A percentile compares a stretch with the other conserved stretches of the same genome.
Conservation (phyloP, 2,888 invertebrate species). For the Eustalomyia histrio region DNA sequence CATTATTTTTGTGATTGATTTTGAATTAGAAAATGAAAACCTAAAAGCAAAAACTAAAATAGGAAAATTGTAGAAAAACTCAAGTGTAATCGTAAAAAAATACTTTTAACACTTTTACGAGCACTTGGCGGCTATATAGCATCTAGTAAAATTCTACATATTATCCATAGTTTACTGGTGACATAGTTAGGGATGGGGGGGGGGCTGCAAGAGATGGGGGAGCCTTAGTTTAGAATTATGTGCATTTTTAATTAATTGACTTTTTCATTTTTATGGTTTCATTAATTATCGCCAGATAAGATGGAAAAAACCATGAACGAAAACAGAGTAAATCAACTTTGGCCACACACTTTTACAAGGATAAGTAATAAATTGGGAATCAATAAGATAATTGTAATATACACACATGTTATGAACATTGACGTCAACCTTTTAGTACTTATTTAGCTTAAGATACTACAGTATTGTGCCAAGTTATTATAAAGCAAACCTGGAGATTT, state of each 20-base stretch:
- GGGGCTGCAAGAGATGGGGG: slow-evolving; percentile 3
- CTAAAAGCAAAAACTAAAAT: slow-evolving; percentile 34
- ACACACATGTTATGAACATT: slow-evolving; percentile 28
- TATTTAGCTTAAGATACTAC: background rate
- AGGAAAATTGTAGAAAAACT: slow-evolving; percentile 49
- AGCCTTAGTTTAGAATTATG: slow-evolving; percentile 50
- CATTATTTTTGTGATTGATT: slow-evolving; percentile 67
- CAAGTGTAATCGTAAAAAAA: slow-evolving; percentile 67
- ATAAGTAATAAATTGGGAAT: slow-evolving; percentile 62
- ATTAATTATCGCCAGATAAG: slow-evolving; percentile 72
- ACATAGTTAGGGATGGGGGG: background rate
- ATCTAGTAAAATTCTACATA: slow-evolving; percentile 11
- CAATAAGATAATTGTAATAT: slow-evolving; percentile 23
- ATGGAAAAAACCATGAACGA: slow-evolving; percentile 57
- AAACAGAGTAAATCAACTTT: slow-evolving; percentile 51
- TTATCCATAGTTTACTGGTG: background rate
- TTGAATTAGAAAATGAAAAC: slow-evolving; percentile 58
- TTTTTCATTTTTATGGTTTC: slow-evolving; percentile 77
- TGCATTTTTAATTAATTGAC: slow-evolving; percentile 78
- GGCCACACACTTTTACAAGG: slow-evolving; percentile 52
- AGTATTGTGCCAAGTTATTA: background rate
- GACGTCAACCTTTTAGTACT: slow-evolving; percentile 60
- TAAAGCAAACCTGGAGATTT: too few species aligned
- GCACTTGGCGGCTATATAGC: slow-evolving; percentile 61
- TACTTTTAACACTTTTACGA: slow-evolving; percentile 71